phyloP scores from a whole-genome alignment of 2,888 invertebrate genomes.

The Acanthopleura granulata region DNA sequence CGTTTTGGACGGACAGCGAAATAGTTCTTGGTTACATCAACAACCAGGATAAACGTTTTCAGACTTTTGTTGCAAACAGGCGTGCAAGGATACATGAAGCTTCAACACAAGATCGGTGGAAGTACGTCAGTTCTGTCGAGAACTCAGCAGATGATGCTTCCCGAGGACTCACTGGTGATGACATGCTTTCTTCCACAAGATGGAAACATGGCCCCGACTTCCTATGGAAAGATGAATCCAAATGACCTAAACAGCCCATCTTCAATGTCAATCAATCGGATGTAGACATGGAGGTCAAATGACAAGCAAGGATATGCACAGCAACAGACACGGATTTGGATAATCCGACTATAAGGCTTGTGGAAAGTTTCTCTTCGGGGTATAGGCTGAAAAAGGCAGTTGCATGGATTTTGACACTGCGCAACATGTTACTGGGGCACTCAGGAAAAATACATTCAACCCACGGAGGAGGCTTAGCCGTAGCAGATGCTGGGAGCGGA shows the following conservation, averaged over 20 bases:
- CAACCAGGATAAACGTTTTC: conserved; percentile 16
- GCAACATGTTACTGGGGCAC: too few relatives aligned
- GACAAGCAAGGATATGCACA: too few relatives aligned
- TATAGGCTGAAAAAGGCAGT: too few relatives aligned
- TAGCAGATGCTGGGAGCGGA: background rate
- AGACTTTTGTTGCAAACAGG: conserved; percentile 28
- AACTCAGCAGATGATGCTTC: too few relatives aligned
- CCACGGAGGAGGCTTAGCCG: background rate
- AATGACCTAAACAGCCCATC: background rate
- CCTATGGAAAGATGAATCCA: background rate
- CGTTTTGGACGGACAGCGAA: conserved; percentile 30
- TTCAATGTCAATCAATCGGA: background rate
- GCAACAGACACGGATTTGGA: too few relatives aligned
- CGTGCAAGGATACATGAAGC: conserved; percentile 21
- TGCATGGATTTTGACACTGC: too few relatives aligned
- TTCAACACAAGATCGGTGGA: background rate
- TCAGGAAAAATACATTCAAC: background rate
- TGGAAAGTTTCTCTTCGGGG: too few relatives aligned
- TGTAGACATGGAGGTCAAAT: background rate
- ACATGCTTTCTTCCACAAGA: conserved; percentile 5
- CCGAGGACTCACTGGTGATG: background rate
- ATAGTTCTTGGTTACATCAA: conserved; percentile 22
- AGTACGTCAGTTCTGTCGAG: background rate
- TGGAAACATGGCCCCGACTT: conserved; percentile 34
- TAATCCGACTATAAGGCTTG: too few relatives aligned